Base-by-base conservation (phyloP, 2,888 invertebrate species). In the Taenaris catops region DNA sequence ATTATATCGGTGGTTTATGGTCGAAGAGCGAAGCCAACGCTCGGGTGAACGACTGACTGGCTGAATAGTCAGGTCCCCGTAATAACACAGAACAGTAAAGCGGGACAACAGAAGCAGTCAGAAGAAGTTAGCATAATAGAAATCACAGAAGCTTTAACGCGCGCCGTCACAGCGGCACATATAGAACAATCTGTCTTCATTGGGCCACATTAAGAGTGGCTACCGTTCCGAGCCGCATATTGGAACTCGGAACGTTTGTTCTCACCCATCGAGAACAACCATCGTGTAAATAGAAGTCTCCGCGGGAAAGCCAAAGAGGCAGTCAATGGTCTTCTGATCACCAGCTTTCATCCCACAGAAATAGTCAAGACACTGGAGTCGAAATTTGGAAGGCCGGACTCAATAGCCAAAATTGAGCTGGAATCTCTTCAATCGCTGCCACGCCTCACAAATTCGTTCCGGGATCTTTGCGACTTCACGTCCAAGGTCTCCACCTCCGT, bases 181-280 rank as follows among this genome's bases (percentile, higher is more conserved):
- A 17, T n/a, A 6, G 28, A 28, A 9, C 18, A 18, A 9, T 19
- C 18, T 18, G 17, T 8, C 28, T 28, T 28, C 19, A 9, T 18
- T n/a, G 28, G 28, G 9, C 8, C 28, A 28, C 28, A 28, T n/a
- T n/a, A 28, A 2, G 28, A 28, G 28, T 28, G 28, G 28, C 10
- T 28, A 5, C 19, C 28, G 8, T 28, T 28, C 28, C 28, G 28
- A 6, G 28, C 19, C 10, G 18, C 28, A 1, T 28, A 28, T 9
- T 19, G 19, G 6, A 19, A 29, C 9, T 11, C 21, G 8, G 11
- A 34, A 29, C n/a, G 16, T 5, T 23, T 28, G 20, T 27, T 21
- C 17, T 9, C 18, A 1, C 10, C 28, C 1, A 11, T 28, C 1
- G 28, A 28, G n/a, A 28, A 28, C 9, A 19, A 9, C 2, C 18